A percentile compares a stretch with the other conserved stretches of the same genome.
phyloP scores from a whole-genome alignment of 2,888 invertebrate species.

The Andrena chrysosceles region DNA sequence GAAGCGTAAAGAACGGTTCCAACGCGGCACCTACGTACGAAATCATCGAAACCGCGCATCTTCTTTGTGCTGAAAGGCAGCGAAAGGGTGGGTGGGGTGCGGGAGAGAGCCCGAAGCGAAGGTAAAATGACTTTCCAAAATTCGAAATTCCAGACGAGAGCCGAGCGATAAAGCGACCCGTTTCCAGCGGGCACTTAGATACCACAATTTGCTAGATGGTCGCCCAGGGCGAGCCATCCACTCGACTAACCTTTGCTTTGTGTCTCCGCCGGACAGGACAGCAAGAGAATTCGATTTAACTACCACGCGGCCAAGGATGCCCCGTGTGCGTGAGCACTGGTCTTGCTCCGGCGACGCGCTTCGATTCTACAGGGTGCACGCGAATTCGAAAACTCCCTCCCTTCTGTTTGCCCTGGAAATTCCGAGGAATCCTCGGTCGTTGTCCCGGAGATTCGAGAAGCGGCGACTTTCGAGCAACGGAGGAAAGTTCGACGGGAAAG shows the following conservation, averaged over 20 bases:
- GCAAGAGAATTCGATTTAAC: conserved; percentile 80
- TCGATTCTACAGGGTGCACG: conserved; percentile 65
- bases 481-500: background rate
- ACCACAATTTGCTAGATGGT: conserved; percentile 78
- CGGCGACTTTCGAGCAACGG: background rate
- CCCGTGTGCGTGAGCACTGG: conserved; percentile 60
- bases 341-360: conserved; percentile 29
- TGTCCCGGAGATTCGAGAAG: too few relatives aligned
- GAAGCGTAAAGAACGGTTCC: background rate
- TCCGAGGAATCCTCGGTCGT: background rate
- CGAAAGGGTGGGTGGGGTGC: background rate
- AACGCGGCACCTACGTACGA: background rate
- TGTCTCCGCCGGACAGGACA: conserved; percentile 77
- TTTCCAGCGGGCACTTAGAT: conserved; percentile 76
- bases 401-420: background rate
- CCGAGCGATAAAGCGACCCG: conserved; percentile 73
- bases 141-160: conserved; percentile 72
- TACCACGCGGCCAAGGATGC: conserved; percentile 69
- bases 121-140: conserved; percentile 72
- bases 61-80: background rate
- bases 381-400: conserved; percentile 39
- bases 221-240: conserved; percentile 77
- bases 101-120: conserved; percentile 50
- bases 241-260: conserved; percentile 79
- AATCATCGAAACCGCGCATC: conserved; percentile 14